phyloP scores from a whole-genome alignment of 2,888 invertebrate species.

The Eristalinus aeneus region DNA sequence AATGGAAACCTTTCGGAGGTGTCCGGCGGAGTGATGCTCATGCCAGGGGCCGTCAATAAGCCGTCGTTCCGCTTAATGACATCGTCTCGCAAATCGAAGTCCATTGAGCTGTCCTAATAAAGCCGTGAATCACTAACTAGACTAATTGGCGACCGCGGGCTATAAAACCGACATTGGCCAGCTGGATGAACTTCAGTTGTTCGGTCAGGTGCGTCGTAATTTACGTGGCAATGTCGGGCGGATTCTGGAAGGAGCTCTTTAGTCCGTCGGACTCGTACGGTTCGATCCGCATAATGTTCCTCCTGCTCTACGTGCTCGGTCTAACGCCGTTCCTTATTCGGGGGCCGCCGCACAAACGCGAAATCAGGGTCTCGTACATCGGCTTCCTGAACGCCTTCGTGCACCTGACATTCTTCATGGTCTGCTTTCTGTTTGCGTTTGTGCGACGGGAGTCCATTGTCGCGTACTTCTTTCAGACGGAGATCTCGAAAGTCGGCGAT shows the following conservation, averaged over 20 bases:
- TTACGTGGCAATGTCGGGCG: slow-evolving; percentile 16
- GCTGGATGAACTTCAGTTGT: slow-evolving; percentile 15
- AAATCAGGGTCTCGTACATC: slow-evolving; percentile 73
- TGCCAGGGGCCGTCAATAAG: slow-evolving; percentile 1
- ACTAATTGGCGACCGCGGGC: not conserved
- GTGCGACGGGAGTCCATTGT: slow-evolving; percentile 78
- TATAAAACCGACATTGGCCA: slow-evolving; percentile 39
- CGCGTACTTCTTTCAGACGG: slow-evolving; percentile 78
- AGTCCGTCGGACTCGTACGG: slow-evolving; percentile 77
- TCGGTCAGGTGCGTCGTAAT: not conserved
- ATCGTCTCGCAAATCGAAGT: slow-evolving; percentile 25
- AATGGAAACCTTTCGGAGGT: slow-evolving; percentile 9
- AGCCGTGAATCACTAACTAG: slow-evolving; percentile 30
- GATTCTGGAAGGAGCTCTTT: slow-evolving; percentile 73
- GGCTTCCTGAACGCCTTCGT: slow-evolving; percentile 76
- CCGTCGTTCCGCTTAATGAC: slow-evolving; percentile 14
- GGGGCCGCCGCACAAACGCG: slow-evolving; percentile 72
- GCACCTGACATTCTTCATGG: slow-evolving; percentile 77
- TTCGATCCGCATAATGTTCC: slow-evolving; percentile 76
- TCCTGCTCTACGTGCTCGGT: slow-evolving; percentile 77
- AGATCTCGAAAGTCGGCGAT: slow-evolving; percentile 79
- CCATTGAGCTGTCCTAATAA: slow-evolving; percentile 19
- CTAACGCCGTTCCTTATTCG: slow-evolving; percentile 77
- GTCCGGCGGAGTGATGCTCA: slow-evolving; percentile 17
- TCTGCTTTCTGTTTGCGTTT: slow-evolving; percentile 77